These are phyloP conservation scores for Ferrisia virgata DNA, from an alignment of 2,888 invertebrate genomes.

Conservation along the genomic window DNA sequence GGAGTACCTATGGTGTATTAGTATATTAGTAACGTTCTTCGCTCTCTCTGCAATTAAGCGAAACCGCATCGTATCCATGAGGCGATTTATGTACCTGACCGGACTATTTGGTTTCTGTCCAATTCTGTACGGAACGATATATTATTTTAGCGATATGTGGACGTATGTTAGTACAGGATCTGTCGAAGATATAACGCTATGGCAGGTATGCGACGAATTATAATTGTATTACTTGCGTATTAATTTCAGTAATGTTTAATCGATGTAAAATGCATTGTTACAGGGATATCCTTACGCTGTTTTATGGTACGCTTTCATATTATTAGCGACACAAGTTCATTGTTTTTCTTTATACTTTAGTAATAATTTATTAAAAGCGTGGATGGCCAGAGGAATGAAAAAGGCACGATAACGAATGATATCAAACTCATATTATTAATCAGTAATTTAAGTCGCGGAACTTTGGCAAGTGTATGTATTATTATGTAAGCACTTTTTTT, in stretches of 20 bases:
- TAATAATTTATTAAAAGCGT: conserved; percentile 75
- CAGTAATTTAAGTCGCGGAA: neutral
- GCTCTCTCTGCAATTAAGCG: conserved; percentile 81
- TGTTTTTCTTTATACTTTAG: conserved; percentile 81
- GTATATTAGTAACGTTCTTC: conserved; percentile 76
- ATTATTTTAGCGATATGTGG: conserved; percentile 82
- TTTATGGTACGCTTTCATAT: conserved; percentile 87
- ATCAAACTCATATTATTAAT: neutral
- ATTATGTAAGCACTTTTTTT: neutral
- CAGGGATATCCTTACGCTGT: conserved; percentile 88
- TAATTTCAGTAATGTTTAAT: neutral
- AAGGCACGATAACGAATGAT: conserved; percentile 63
- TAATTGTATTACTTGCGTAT: neutral
- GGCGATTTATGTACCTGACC: conserved; percentile 78
- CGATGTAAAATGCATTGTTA: conserved; percentile 51
- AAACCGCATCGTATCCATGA: conserved; percentile 73
- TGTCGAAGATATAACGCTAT: conserved; percentile 67
- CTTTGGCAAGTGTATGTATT: neutral
- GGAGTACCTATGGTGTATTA: conserved; percentile 92
- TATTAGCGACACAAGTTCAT: conserved; percentile 84
- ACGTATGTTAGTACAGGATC: conserved; percentile 70
- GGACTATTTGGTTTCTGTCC: conserved; percentile 76
- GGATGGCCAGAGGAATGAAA: conserved; percentile 72
- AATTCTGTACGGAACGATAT: conserved; percentile 73
- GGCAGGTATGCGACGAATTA: conserved; percentile 76